Percentiles rank a stretch among this genome's conserved stretches.
Evolutionary conservation across 2,113 vertebrate genomes (phyloP).

Genomic region (Dicaeum eximium): DNA sequence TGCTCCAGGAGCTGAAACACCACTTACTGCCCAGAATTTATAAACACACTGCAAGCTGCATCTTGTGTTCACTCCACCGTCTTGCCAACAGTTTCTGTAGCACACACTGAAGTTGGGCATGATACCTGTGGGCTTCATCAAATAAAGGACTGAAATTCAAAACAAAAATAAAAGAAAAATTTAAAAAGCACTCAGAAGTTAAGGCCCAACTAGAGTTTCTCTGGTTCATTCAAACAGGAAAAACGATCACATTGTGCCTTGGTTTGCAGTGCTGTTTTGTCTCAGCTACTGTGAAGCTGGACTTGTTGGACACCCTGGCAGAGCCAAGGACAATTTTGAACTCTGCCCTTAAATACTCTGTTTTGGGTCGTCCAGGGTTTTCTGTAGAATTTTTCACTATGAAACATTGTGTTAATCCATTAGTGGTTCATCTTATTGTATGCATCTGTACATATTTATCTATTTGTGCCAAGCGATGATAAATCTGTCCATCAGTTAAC

Average conservation of each 20-base stretch:
- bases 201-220: background rate
- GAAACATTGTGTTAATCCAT: background rate
- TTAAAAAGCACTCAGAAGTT: background rate
- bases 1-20: background rate
- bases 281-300: background rate
- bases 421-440: background rate
- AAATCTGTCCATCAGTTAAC: background rate
- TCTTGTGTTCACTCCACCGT: background rate
- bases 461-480: background rate
- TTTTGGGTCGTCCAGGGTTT: background rate
- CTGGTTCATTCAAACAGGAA: background rate
- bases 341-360: background rate
- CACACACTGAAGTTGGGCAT: rapidly evolving
- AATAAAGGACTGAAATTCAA: background rate
- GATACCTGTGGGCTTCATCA: background rate
- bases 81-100: background rate
- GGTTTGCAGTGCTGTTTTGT: background rate
- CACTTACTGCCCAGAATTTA: background rate
- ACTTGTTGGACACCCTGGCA: background rate
- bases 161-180: too few relatives aligned
- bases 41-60: background rate
- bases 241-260: rapidly evolving
- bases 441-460: background rate
- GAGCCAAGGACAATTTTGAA: background rate
- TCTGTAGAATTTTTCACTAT: background rate